A percentile compares a stretch with the other conserved stretches of the same genome.
phyloP scores from a whole-genome alignment of 2,113 vertebrate genomes.

The Hippoglossus stenolepis region DNA sequence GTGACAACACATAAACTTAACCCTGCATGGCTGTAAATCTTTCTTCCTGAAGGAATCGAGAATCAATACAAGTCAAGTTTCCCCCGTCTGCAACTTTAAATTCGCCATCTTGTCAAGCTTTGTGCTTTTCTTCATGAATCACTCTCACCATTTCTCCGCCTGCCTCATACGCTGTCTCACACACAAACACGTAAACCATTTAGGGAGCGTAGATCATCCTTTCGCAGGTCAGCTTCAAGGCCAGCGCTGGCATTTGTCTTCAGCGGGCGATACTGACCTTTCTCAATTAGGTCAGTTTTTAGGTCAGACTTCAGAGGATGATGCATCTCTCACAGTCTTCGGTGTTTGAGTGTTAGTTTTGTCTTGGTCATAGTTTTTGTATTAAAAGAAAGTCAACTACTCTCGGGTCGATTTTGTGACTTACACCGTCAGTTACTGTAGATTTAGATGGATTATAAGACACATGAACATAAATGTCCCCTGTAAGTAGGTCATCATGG shows the following conservation, averaged over 20 bases:
- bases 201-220: conserved; percentile 1
- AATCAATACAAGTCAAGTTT: no score
- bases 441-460: no score
- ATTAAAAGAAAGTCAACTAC: no score
- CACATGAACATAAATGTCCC: no score
- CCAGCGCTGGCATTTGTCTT: conserved; percentile 23
- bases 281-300: conserved; percentile 11
- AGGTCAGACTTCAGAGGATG: background rate
- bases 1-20: background rate
- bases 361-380: no score
- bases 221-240: conserved; percentile 16
- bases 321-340: no score
- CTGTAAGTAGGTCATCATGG: no score
- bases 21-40: background rate
- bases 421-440: no score
- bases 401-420: no score
- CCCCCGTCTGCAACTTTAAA: no score
- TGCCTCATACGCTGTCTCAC: background rate
- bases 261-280: conserved; percentile 34
- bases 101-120: background rate
- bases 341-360: no score
- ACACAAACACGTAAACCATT: background rate
- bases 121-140: conserved; percentile 9
- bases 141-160: background rate
- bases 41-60: background rate